These are phyloP conservation scores for Drymodes brunneopygia DNA, from an alignment of 2,113 vertebrate genomes.

Conservation along the genomic window DNA sequence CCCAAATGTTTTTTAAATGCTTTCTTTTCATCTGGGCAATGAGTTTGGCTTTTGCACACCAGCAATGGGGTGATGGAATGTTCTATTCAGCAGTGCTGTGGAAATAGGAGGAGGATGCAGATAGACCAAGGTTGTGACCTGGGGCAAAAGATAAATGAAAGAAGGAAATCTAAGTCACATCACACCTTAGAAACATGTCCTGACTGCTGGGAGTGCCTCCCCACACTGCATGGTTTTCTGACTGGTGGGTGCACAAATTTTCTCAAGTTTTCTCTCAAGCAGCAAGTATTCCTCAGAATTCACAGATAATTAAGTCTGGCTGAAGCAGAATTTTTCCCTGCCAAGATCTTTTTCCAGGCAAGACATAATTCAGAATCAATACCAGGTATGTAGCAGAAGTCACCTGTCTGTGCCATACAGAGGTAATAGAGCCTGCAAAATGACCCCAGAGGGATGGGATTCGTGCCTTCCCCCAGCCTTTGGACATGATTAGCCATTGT, in stretches of 20 bases:
- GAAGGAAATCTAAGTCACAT: neutral
- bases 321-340: neutral
- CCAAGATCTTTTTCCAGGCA: neutral
- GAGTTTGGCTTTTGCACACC: neutral
- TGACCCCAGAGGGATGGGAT: neutral
- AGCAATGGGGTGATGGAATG: neutral
- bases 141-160: neutral
- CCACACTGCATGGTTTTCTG: neutral
- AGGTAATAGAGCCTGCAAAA: conserved; percentile 16
- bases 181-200: neutral
- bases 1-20: neutral
- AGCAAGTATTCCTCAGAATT: neutral
- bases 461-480: neutral
- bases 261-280: neutral
- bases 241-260: neutral
- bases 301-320: neutral
- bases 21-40: neutral
- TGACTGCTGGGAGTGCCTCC: neutral
- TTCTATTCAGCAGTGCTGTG: neutral
- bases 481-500: neutral
- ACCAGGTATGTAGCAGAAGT: conserved; percentile 7
- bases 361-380: neutral
- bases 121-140: neutral
- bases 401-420: conserved; percentile 28
- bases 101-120: neutral